A percentile compares a stretch with the other conserved stretches of the same genome.
Conservation (phyloP, 2,113 vertebrate genomes). For the Thamnaconus septentrionalis region DNA sequence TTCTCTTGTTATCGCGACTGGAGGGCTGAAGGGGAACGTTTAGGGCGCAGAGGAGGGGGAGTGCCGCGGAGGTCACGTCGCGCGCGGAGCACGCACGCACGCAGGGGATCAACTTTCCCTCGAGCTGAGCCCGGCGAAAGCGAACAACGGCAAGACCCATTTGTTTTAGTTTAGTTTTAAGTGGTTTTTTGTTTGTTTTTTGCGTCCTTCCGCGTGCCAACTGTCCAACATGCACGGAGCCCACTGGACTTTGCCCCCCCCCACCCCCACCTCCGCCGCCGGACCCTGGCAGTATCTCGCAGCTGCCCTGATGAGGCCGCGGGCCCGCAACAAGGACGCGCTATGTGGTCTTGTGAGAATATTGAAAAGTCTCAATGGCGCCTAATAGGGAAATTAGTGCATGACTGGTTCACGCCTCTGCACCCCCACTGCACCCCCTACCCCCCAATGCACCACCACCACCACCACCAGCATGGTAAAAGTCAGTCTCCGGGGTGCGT, state of each 20-base stretch:
- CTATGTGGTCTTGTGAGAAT: slow-evolving; percentile 89
- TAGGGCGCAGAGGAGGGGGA: slow-evolving; percentile 32
- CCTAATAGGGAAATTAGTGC: slow-evolving; percentile 89
- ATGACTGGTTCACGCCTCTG: slow-evolving; percentile 87
- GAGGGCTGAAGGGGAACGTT: slow-evolving; percentile 60
- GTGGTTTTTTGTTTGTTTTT: no score
- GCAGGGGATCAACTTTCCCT: background rate
- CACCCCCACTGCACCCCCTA: slow-evolving; percentile 32
- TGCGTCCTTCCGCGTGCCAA: background rate
- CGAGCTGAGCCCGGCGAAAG: slow-evolving; percentile 3
- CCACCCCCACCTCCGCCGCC: no score
- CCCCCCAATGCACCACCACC: no score
- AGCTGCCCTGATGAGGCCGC: slow-evolving; percentile 32
- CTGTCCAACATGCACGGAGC: background rate
- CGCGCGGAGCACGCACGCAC: slow-evolving; percentile 32
- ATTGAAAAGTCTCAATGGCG: slow-evolving; percentile 78
- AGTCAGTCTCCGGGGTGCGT: slow-evolving; percentile 77
- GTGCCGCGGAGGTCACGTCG: slow-evolving; percentile 33
- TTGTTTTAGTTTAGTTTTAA: no score
- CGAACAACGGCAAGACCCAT: no score
- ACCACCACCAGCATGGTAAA: slow-evolving; percentile 68
- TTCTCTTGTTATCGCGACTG: slow-evolving; percentile 58
- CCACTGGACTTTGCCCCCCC: slow-evolving; percentile 16
- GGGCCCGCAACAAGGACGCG: slow-evolving; percentile 72
- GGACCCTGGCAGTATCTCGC: slow-evolving; percentile 4